Conservation (phyloP, 1,140 invertebrate species). For the Subanguina moxae region DNA sequence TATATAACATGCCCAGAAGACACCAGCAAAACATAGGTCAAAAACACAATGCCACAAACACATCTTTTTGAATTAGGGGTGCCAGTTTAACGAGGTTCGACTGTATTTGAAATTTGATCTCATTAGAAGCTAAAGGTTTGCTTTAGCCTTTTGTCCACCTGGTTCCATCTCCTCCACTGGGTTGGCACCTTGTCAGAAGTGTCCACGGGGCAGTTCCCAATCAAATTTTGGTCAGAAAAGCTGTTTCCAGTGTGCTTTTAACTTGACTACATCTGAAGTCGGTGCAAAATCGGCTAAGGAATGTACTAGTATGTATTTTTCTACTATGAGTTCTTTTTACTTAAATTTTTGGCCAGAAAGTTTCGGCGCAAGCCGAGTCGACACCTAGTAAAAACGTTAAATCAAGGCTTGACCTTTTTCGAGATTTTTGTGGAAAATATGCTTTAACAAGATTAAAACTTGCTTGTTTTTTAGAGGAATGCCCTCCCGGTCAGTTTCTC, state of each 20-base stretch:
- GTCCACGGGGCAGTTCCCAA: conserved; percentile 9
- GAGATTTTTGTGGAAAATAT: too few species aligned
- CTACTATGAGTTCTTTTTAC: background rate
- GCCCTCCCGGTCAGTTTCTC: background rate
- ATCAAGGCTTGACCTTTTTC: too few species aligned
- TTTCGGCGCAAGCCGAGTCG: too few species aligned
- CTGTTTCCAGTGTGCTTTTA: conserved; percentile 8
- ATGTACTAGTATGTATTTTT: conserved; percentile 7
- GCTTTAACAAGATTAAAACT: too few species aligned
- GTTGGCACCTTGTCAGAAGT: conserved; percentile 14
- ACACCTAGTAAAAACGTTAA: too few species aligned
- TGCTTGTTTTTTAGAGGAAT: background rate
- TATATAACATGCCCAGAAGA: too few species aligned
- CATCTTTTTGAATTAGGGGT: too few species aligned
- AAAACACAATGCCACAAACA: too few species aligned
- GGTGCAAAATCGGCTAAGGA: conserved; percentile 4
- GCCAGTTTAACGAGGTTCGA: too few species aligned
- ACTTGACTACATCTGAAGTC: background rate
- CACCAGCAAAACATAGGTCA: too few species aligned
- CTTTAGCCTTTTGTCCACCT: conserved; percentile 18
- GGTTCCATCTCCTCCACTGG: conserved; percentile 21
- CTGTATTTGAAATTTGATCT: too few species aligned
- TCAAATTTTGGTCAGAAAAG: conserved; percentile 9
- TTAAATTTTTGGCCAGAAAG: conserved; percentile 1
- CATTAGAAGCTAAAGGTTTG: too few species aligned